Evolutionary conservation across 2,888 invertebrate genomes (phyloP), one percentile per base, ranked within the genome.

Genomic region (Schizaphis graminum): DNA sequence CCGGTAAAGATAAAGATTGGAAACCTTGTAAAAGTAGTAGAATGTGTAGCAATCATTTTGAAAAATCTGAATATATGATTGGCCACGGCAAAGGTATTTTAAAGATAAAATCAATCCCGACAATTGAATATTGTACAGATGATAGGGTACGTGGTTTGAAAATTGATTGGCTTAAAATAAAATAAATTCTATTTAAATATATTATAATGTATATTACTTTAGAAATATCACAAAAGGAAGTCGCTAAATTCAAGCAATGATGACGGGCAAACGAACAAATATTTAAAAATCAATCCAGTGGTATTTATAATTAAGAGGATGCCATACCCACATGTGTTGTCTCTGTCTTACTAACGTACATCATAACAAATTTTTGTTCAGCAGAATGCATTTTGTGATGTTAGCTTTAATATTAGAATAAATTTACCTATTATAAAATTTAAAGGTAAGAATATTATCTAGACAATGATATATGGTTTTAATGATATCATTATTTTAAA

Each of bases 21-120:
- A 94, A 67, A 67, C 94, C 94, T n/a, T 86, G 94, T n/a, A 94
- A 94, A n/a, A 94, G 94, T 24, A 94, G 94, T 28, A 94, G 94
- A 86, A 13, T 94, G 7, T 94, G 94, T 94, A 91, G 94, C 8
- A 91, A 94, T 49, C 94, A 94, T 86, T 94, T 94, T 91, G 49
- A 67, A 86, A 41, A 90, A 67, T 91, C 94, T 7, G 94, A 94
- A 91, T 94, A 94, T 35, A 67, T 91, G n/a, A 44, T 94, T 67
- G 94, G 94, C 86, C 94, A 94, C n/a, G 90, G 94, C 7, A 94
- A 94, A 94, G 90, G 90, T 16, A 41, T 94, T 61, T 91, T 94
- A 53, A 94, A 94, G 61, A n/a, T 91, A 26, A 89, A 91, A 44
- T 91, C 94, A n/a, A 67, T 94, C 0, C 94, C 94, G 53, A 94